Base-by-base conservation (phyloP, 1,140 invertebrate species). In the Drosophila mauritiana region DNA sequence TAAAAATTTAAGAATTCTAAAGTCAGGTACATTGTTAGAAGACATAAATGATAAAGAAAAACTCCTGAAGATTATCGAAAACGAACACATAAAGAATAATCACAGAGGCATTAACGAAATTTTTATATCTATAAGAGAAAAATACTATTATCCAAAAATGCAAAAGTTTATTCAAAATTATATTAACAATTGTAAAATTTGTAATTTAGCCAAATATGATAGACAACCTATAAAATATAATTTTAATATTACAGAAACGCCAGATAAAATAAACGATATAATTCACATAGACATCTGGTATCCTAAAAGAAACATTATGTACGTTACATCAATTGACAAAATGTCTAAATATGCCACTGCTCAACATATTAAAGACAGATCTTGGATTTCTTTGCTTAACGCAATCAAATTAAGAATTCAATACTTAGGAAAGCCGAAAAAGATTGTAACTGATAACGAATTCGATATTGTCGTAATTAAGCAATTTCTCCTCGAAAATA, bases 221-320 rank as follows among this genome's bases (percentile, higher is more conserved):
- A 3, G 55, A 4, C 0, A 57, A 57, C 55, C 40, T 57, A 17
- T 57, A 43, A 57, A 57, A 57, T 57, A 57, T 57, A 57, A 57
- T 57, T 57, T 31, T 1, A 57, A 20, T 45, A 34, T 54, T 25
- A 42, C 53, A n/a, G 42, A 58, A 58, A 58, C 27, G 31, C 15
- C 56, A 45, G 5, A 58, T 3, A 58, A 58, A 45, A 58, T 58
- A 34, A 58, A 58, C 13, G 17, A 34, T 22, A 36, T 45, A 34
- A 36, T 48, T 6, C 42, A 36, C 5, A 58, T 58, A 48, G 55
- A 58, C 20, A 57, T 58, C 12, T 55, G 36, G 53, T 55, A 10
- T 7, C 27, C 15, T 36, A 34, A 46, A 46, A 20, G 7, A 46
- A 58, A 45, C n/a, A 22, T 36, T 3, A 58, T 48, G 40, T 58